Evolutionary conservation across 2,888 invertebrate species (phyloP), one percentile per base, ranked within the genome.

Genomic region (Drosophila mimica): DNA sequence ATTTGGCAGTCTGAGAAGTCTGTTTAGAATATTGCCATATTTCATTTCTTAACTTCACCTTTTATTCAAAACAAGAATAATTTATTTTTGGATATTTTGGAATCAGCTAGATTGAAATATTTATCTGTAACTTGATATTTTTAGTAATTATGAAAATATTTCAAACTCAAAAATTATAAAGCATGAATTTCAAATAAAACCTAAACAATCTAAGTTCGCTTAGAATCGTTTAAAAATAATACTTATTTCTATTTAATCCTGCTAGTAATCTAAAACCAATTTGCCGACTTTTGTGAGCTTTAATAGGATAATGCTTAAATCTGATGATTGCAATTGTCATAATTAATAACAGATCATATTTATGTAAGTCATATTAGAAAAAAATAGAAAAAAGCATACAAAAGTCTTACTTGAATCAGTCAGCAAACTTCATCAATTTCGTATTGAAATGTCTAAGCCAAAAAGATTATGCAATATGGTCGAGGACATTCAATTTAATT

Each of bases 381-480:
- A 48, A 34, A 30, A 8, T 8, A 8, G 2, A 20, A 46, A 40
- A 40, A 33, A 34, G 30, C 28, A 58, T 4, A 28, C 0, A 28
- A 28, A 25, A 31, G 4, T 46, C 17, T 28, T 3, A 25, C 5
- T 2, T 30, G 20, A 31, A 33, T n/a, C 40, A 8, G 11, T 25
- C 31, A 17, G 31, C 17, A 34, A 34, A 13, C 17, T 31, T 33
- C 40, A 54, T 53, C 20, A 51, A 9, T 28, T 7, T 48, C 34
- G 30, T 6, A 17, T 15, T 17, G 17, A 4, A 34, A 4, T n/a
- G 17, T 25, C 4, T 5, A 4, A 17, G 28, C 15, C 15, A 46
- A 31, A 40, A 7, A 11, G 38, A 54, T 61, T 61, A 61, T 61
- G 61, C 54, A 54, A 53, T 54, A 34, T 30, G 15, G 17, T 38